Evolutionary conservation across 92 coral and sea anemone species (phyloP), one percentile per base, ranked within the genome.

Genomic region (Zoanthus solanderi): DNA sequence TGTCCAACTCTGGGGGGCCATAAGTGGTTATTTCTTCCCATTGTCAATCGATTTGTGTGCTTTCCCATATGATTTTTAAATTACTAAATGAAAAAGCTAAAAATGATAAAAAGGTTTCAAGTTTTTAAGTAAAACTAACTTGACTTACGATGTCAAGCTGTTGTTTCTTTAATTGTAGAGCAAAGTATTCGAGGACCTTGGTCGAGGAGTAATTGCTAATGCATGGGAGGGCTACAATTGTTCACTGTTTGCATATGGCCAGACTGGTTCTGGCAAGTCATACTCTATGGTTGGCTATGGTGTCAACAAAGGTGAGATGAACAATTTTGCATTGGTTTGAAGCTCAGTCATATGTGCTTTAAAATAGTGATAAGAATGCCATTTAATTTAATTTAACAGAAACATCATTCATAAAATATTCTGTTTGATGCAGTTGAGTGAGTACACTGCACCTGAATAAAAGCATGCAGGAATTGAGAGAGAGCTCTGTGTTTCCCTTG

Each of bases 211-310:
- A 1, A 88, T 96, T 34, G 92, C 84, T 7, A 96, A 96, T 91
- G 93, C 98, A 7, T 96, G 98, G 98, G 95, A 96, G 67, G 98
- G 98, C 42, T 96, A 94, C 83, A 96, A 96, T 93, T 96, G 98
- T 71, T 96, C 98, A 0, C 83, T 96, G 90, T 96, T 96, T 94
- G 98, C 98, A 3, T 96, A 96, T 85, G 98, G 98, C 54, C 98
- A 96, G 85, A 96, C 98, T 53, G 98, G 98, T 56, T 96, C 98
- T 66, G 98, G 98, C 23, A 96, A 96, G 77, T 96, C 98, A 7
- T 96, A 96, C 86, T 96, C 98, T 32, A 96, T 96, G 94, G 98
- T 96, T 84, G 98, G 98, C 61, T 96, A 96, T 91, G 98, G 98
- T 5, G 89, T 87, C 53, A 96, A 96, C 68, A 96, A 96, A 86